Conservation (phyloP, 1,140 invertebrate species). For the Monomorium pharaonis region DNA sequence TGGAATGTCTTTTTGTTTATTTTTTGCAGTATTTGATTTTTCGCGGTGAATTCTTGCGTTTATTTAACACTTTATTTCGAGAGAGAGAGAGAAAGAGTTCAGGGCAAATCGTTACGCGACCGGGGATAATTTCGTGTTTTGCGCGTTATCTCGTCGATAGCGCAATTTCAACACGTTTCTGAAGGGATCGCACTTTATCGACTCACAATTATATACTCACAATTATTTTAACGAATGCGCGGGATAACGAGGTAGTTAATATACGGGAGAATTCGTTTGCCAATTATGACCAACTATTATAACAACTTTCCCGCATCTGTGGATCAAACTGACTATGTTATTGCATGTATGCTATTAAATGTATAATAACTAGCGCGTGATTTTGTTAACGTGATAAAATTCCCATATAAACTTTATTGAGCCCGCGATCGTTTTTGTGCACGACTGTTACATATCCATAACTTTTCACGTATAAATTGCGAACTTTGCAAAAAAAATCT, state of each 20-base stretch:
- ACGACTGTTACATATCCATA: not conserved
- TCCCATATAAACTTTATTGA: constrained; percentile 24
- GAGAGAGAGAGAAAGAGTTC: constrained; percentile 22
- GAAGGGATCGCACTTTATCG: constrained; percentile 27
- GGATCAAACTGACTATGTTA: constrained; percentile 52
- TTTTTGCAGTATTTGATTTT: not conserved
- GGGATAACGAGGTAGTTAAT: constrained; percentile 42
- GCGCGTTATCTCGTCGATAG: not conserved
- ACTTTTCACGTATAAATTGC: not conserved
- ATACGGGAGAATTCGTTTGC: constrained; percentile 9
- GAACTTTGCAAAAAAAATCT: not conserved
- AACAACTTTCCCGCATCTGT: not conserved
- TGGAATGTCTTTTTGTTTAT: not conserved
- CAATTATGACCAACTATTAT: constrained; percentile 50
- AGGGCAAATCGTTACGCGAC: constrained; percentile 23
- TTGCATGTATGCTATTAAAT: constrained; percentile 32
- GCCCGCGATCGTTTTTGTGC: not conserved
- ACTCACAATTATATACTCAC: not conserved
- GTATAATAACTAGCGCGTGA: constrained; percentile 23
- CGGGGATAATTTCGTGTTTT: constrained; percentile 60
- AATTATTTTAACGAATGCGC: constrained; percentile 42
- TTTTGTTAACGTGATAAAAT: constrained; percentile 37
- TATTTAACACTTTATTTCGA: constrained; percentile 63
- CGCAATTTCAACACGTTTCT: not conserved
- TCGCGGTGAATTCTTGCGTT: constrained; percentile 47